Conservation (phyloP, 2,797 vertebrate species). For the Tapirus indicus region DNA sequence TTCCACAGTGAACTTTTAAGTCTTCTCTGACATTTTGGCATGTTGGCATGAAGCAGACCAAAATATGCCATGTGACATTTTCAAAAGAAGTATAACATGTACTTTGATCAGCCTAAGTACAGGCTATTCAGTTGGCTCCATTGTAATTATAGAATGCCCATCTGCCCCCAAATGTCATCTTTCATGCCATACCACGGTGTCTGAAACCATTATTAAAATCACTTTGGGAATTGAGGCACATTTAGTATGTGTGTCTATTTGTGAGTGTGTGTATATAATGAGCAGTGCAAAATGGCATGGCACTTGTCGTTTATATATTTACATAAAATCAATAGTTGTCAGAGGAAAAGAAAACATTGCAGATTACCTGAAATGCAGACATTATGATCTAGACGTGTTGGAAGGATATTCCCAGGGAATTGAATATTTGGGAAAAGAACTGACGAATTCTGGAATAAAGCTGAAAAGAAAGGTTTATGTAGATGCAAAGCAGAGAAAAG, state of each 20-base stretch:
- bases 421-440: background rate
- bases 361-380: background rate
- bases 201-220: slow-evolving; percentile 28
- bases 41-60: background rate
- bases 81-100: background rate
- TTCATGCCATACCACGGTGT: background rate
- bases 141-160: background rate
- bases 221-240: background rate
- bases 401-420: background rate
- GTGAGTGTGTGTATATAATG: background rate
- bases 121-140: background rate
- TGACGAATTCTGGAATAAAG: background rate
- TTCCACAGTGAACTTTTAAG: background rate
- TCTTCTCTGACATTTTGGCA: slow-evolving; percentile 14
- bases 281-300: background rate
- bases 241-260: background rate
- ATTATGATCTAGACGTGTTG: background rate
- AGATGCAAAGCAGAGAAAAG: background rate
- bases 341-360: background rate
- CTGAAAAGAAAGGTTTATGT: background rate
- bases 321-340: background rate
- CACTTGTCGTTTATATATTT: background rate
- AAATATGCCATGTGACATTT: background rate
- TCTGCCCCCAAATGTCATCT: background rate
- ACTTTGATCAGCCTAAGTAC: background rate